phyloP scores from a whole-genome alignment of 2,113 vertebrate genomes.

The Rhizomys pruinosus region DNA sequence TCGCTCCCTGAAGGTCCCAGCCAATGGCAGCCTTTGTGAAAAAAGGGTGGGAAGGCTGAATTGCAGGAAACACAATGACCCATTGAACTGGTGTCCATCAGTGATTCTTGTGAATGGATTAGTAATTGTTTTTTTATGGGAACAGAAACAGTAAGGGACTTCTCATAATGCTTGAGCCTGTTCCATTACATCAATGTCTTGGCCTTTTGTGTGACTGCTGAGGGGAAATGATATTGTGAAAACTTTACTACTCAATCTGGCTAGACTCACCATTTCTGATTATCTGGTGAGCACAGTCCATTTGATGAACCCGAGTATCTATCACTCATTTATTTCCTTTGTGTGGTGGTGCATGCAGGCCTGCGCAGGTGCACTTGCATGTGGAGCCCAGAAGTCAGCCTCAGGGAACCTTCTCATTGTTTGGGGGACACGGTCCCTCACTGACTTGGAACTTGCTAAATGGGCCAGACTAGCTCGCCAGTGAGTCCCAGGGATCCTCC shows the following conservation, averaged over 20 bases:
- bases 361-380: not conserved
- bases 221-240: conserved; percentile 40
- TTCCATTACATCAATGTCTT: conserved; percentile 48
- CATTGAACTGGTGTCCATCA: conserved; percentile 64
- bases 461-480: not conserved
- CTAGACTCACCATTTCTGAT: conserved; percentile 29
- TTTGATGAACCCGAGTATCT: not conserved
- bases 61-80: conserved; percentile 63
- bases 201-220: not conserved
- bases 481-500: too few relatives aligned
- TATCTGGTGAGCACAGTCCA: not conserved
- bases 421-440: too few relatives aligned
- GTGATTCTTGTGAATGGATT: conserved; percentile 59
- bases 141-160: conserved; percentile 51
- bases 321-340: not conserved
- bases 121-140: conserved; percentile 60
- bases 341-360: not conserved
- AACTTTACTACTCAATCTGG: not conserved
- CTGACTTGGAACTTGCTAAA: not conserved
- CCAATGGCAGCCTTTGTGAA: conserved; percentile 60
- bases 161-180: conserved; percentile 30
- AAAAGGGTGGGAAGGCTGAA: conserved; percentile 68
- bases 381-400: not conserved
- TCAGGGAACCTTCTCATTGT: not conserved
- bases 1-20: conserved; percentile 14